Conservation (phyloP, 1,140 invertebrate genomes). For the Globodera rostochiensis region DNA sequence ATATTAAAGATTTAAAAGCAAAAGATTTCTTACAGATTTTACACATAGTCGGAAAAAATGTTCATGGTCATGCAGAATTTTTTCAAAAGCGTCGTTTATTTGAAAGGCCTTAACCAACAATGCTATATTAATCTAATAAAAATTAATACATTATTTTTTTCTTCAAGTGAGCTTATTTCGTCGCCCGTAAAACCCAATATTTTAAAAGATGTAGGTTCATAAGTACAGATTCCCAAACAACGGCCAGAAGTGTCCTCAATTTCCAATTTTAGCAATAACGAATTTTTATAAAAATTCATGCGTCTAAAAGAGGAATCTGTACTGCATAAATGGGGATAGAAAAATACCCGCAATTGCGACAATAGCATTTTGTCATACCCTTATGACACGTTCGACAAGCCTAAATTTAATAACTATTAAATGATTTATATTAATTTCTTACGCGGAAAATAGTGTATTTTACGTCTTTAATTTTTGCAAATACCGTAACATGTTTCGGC, state of each 20-base stretch:
- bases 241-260: not conserved
- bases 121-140: not conserved
- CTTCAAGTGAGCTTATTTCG: not conserved
- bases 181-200: not conserved
- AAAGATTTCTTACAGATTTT: not conserved
- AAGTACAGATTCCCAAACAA: not conserved
- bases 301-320: not conserved
- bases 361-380: not conserved
- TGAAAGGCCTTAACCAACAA: not conserved
- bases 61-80: not conserved
- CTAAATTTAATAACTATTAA: not conserved
- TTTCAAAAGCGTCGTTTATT: not conserved
- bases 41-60: not conserved
- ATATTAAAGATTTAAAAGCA: not conserved
- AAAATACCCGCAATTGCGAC: not conserved
- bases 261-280: not conserved
- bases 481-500: not conserved
- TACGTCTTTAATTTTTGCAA: not conserved
- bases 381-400: not conserved
- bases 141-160: not conserved
- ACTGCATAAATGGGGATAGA: too few species aligned
- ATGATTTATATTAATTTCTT: not conserved
- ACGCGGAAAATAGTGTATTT: not conserved
- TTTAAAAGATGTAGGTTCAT: not conserved
- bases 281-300: not conserved